Evolutionary conservation across 2,888 invertebrate species (phyloP), one percentile per base, ranked within the genome.

Genomic region (Pantelozetes paolii): DNA sequence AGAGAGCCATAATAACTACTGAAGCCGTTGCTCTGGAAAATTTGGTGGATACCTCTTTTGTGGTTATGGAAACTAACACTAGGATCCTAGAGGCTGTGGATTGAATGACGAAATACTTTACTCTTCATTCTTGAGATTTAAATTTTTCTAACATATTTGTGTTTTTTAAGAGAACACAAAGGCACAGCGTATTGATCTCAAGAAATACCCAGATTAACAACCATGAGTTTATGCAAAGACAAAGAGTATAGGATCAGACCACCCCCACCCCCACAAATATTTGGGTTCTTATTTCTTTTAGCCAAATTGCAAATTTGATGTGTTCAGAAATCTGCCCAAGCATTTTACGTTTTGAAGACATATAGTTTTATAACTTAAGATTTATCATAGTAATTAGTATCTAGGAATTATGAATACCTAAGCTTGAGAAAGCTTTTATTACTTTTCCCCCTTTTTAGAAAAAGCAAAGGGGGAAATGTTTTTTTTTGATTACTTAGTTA

Each of bases 401-500:
- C 64, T 64, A 64, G 64, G 64, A 40, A 40, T 64, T 64, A 64
- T 64, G 64, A 64, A 40, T 64, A 32, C 64, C 64, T 64, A 64
- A 64, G 64, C 64, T 64, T 57, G 9, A 54, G 2, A 18, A 64
- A 64, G 64, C 64, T 64, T 64, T 64, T 8, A n/a, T 36, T 59
- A 48, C 5, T 2, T 59, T 59, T 59, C n/a, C 6, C 20, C 23
- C 23, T 54, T 45, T 45, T 45, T 45, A 36, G 11, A 36, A 36
- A 5, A 8, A 11, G 36, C 11, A 45, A 6, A 45, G 2, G 6
- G 45, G 15, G 45, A 23, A 54, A 54, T 87, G 83, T 86, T 26
- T 69, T 54, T 77, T 64, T 11, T 77, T 9, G 76, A 75, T 81
- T 85, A 74, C 79, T 80, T 79, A n/a, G 15, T 79, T 59, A 84